A percentile compares a stretch with the other conserved stretches of the same genome.
phyloP scores from a whole-genome alignment of 2,113 vertebrate species.

The Shinisaurus crocodilurus region DNA sequence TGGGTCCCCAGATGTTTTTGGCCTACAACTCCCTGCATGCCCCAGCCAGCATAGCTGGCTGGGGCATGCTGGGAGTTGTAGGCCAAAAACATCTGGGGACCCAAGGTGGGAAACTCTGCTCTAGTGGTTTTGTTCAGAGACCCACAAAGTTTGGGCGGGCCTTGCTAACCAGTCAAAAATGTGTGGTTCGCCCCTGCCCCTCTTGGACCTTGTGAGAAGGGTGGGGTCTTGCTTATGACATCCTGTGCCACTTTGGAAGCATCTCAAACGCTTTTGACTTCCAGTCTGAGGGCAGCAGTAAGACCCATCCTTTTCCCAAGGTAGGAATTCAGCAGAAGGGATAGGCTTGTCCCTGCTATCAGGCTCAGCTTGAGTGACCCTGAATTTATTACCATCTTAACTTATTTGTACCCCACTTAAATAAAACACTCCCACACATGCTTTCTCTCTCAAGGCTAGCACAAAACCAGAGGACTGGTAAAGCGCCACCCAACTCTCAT shows the following conservation, averaged over 20 bases:
- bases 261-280: neutral
- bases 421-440: neutral
- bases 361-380: neutral
- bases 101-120: no score
- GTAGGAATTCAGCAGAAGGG: neutral
- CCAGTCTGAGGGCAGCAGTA: no score
- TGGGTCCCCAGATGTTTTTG: no score
- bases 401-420: no score
- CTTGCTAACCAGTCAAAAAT: neutral
- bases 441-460: neutral
- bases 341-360: neutral
- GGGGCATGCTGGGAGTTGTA: no score
- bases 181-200: neutral
- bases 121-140: no score
- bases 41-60: no score
- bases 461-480: neutral
- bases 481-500: neutral
- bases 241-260: no score
- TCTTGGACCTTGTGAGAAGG: neutral
- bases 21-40: no score
- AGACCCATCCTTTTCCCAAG: neutral
- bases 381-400: neutral
- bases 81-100: no score
- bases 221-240: neutral
- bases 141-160: neutral